These are phyloP conservation scores for Periparus ater DNA, from an alignment of 2,797 vertebrate genomes.

Conservation along the genomic window DNA sequence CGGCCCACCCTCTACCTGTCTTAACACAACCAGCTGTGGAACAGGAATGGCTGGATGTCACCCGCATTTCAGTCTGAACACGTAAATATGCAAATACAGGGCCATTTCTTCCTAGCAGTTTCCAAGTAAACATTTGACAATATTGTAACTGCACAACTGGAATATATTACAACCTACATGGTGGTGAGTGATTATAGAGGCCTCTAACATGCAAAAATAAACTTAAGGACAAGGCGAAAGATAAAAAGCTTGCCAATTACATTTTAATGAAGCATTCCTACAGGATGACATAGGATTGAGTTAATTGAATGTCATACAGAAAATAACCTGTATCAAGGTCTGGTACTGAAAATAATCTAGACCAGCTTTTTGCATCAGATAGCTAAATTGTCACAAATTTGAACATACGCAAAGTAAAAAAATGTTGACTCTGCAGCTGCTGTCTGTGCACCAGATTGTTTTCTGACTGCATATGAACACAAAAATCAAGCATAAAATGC, in stretches of 20 bases:
- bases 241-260: not conserved
- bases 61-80: not conserved
- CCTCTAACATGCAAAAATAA: not conserved
- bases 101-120: not conserved
- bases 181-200: not conserved
- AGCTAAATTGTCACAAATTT: not conserved
- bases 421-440: not conserved
- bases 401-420: not conserved
- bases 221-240: not conserved
- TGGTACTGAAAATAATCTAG: not conserved
- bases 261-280: not conserved
- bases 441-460: not conserved
- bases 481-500: not conserved
- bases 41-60: not conserved
- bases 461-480: not conserved
- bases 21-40: not conserved
- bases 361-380: not conserved
- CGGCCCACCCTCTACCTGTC: not conserved
- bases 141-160: not conserved
- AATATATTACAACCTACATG: not conserved
- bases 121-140: not conserved
- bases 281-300: not conserved
- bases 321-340: not conserved
- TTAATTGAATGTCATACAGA: not conserved
- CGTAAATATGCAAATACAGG: not conserved